A percentile compares a stretch with the other conserved stretches of the same genome.
Conservation (phyloP, 2,113 vertebrate genomes). For the Oreochromis spilurus region DNA sequence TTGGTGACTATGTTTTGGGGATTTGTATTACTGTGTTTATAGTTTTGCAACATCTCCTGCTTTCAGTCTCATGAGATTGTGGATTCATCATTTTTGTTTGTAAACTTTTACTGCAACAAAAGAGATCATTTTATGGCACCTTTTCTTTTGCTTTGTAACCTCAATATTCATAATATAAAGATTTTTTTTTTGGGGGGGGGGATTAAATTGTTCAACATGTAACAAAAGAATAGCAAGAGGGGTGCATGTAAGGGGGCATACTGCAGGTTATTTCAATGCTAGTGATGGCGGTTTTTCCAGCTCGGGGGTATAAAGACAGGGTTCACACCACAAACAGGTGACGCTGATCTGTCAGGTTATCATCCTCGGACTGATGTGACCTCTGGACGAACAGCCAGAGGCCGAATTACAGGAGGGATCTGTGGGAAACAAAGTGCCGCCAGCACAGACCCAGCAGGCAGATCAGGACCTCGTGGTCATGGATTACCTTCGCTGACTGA, state of each 20-base stretch:
- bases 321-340: conserved; percentile 44
- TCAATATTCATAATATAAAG: background rate
- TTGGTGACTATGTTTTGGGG: background rate
- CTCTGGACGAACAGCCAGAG: background rate
- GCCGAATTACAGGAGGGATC: background rate
- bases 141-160: background rate
- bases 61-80: background rate
- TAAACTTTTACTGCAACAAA: background rate
- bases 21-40: background rate
- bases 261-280: conserved; percentile 41
- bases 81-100: background rate
- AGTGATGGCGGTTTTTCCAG: conserved; percentile 34
- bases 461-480: background rate
- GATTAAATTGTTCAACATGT: background rate
- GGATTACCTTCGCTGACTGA: conserved; percentile 5
- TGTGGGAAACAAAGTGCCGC: background rate
- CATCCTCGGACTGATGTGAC: background rate
- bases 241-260: background rate
- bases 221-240: background rate
- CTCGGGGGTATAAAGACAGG: background rate
- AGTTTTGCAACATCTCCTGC: background rate
- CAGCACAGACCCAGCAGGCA: background rate
- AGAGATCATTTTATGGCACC: background rate
- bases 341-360: conserved; percentile 35
- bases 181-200: background rate